Conservation (phyloP, 2,797 vertebrate species). For the Lerista edwardsae region DNA sequence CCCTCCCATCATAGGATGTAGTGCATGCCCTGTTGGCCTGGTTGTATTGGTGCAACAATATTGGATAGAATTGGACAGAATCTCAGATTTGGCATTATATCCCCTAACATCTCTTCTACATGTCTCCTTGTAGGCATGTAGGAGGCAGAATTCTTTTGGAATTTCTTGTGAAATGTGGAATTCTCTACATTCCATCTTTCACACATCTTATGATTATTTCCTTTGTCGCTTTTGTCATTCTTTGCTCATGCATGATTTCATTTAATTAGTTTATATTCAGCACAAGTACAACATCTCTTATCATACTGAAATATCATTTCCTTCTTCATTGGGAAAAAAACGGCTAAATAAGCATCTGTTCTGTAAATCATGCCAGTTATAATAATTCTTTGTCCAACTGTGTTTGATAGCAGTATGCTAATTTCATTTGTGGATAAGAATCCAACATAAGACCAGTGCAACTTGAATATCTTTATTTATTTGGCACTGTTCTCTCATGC, state of each 20-base stretch:
- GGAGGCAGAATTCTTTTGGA: no score
- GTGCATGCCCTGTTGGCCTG: no score
- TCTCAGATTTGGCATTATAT: slow-evolving; percentile 48
- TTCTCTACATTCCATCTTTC: slow-evolving; percentile 61
- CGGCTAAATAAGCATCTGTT: slow-evolving; percentile 52
- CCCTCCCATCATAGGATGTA: no score
- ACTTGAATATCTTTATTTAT: neutral
- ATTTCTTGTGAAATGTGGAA: no score
- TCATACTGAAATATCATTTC: neutral
- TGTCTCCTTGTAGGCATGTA: no score
- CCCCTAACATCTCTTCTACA: slow-evolving; percentile 50
- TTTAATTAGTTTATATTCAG: neutral
- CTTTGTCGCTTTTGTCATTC: slow-evolving; percentile 49
- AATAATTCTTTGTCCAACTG: slow-evolving; percentile 56
- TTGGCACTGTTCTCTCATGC: slow-evolving; percentile 1
- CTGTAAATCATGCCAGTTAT: slow-evolving; percentile 50
- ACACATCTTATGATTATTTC: slow-evolving; percentile 42
- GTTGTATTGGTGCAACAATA: no score
- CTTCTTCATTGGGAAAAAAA: slow-evolving; percentile 5
- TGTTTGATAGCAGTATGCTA: slow-evolving; percentile 23
- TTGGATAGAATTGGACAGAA: no score
- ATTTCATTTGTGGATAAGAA: slow-evolving; percentile 39
- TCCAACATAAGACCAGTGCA: slow-evolving; percentile 30
- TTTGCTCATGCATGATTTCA: slow-evolving; percentile 36
- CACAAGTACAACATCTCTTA: slow-evolving; percentile 27